These are phyloP conservation scores for Halcyon smyrnensis DNA, from an alignment of 2,797 vertebrate genomes.

Conservation along the genomic window DNA sequence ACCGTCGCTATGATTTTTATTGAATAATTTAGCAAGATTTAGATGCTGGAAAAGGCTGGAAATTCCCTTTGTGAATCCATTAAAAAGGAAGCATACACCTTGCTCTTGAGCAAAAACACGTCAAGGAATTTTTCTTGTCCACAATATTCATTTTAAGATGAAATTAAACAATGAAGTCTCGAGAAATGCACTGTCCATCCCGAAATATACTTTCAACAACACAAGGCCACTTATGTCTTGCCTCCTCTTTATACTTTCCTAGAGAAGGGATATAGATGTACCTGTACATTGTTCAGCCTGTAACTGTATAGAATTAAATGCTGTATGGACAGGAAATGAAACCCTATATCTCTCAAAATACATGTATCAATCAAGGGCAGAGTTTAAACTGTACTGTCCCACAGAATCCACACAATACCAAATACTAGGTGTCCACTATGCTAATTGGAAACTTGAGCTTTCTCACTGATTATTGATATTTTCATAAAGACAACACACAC, in stretches of 20 bases:
- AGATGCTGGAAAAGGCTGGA: neutral
- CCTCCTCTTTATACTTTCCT: neutral
- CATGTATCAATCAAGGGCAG: neutral
- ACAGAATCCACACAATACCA: neutral
- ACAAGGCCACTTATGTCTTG: rapidly evolving
- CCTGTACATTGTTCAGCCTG: neutral
- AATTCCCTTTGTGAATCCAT: neutral
- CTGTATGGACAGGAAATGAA: neutral
- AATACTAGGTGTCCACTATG: neutral
- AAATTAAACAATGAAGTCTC: neutral
- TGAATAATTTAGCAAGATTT: slow-evolving; percentile 31
- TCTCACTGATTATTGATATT: neutral
- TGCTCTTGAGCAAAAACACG: neutral
- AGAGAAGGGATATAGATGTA: neutral
- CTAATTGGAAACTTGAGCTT: neutral
- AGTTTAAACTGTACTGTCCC: neutral
- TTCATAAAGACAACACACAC: neutral
- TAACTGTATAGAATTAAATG: neutral
- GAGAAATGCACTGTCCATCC: neutral
- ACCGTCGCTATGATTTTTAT: neutral
- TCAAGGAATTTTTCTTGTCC: neutral
- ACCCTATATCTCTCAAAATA: neutral
- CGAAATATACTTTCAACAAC: neutral
- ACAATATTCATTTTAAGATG: neutral
- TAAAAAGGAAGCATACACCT: neutral